These are phyloP conservation scores for Rhagoletis zephyria DNA, from an alignment of 1,140 invertebrate genomes.

Conservation along the genomic window DNA sequence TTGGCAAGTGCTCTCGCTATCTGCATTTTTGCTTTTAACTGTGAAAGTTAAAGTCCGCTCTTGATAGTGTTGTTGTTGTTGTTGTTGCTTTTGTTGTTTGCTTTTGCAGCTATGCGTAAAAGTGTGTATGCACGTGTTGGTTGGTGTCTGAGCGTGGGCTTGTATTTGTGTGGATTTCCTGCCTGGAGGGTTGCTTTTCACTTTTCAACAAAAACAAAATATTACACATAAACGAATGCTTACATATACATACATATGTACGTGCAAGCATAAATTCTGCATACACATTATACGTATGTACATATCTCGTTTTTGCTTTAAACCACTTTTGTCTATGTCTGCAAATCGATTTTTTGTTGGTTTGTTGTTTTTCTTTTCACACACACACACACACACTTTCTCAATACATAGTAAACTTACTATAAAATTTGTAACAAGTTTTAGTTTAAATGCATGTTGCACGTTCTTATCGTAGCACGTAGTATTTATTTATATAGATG, in stretches of 20 bases:
- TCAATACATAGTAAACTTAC: not conserved
- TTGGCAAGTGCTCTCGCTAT: not conserved
- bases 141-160: not conserved
- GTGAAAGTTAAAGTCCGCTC: not conserved
- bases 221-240: not conserved
- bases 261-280: not conserved
- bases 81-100: not conserved
- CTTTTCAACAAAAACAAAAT: slow-evolving; percentile 36
- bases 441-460: not conserved
- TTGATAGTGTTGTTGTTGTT: not conserved
- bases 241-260: not conserved
- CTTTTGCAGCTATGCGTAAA: not conserved
- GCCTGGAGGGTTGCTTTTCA: slow-evolving; percentile 49
- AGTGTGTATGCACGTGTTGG: not conserved
- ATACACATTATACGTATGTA: not conserved
- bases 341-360: not conserved
- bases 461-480: not conserved
- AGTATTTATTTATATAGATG: too few relatives aligned
- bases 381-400: not conserved
- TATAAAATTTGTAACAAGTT: not conserved
- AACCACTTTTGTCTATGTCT: not conserved
- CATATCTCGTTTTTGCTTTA: not conserved
- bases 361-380: not conserved
- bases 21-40: not conserved
- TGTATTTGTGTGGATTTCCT: slow-evolving; percentile 8